These are phyloP conservation scores for Pandemis heparana DNA, from an alignment of 2,888 invertebrate genomes.

Conservation along the genomic window DNA sequence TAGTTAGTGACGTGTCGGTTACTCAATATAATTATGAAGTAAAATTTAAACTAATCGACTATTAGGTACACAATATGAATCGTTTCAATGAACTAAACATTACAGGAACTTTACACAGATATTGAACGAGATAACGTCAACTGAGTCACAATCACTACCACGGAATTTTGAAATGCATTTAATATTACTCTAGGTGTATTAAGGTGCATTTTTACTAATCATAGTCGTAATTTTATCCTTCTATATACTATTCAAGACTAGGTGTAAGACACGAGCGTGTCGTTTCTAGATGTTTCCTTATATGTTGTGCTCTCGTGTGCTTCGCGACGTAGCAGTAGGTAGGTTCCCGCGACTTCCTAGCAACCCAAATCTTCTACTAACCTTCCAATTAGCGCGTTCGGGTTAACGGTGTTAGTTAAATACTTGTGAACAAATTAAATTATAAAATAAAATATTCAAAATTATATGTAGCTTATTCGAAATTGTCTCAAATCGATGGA, in stretches of 20 bases:
- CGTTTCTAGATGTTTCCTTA: constrained; percentile 78
- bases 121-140: constrained; percentile 46
- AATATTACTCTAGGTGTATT: constrained; percentile 72
- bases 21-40: constrained; percentile 63
- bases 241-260: constrained; percentile 73
- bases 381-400: constrained; percentile 80
- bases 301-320: constrained; percentile 81
- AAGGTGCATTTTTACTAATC: constrained; percentile 82
- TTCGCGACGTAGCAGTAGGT: constrained; percentile 79
- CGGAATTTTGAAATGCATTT: constrained; percentile 68
- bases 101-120: constrained; percentile 61
- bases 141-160: constrained; percentile 44
- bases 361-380: constrained; percentile 78
- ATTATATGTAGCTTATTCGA: constrained; percentile 56
- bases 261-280: constrained; percentile 75
- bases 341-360: constrained; percentile 83
- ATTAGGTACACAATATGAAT: constrained; percentile 52
- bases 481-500: constrained; percentile 54
- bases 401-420: constrained; percentile 70
- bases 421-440: constrained; percentile 66
- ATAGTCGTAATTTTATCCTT: constrained; percentile 80
- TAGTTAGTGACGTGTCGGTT: constrained; percentile 68
- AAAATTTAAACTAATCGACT: constrained; percentile 61
- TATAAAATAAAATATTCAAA: constrained; percentile 54
- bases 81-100: constrained; percentile 52